A percentile compares a stretch with the other conserved stretches of the same genome.
These are phyloP conservation scores for Lordiphosa andalusiaca DNA, from an alignment of 2,888 invertebrate species.

Conservation along the genomic window DNA sequence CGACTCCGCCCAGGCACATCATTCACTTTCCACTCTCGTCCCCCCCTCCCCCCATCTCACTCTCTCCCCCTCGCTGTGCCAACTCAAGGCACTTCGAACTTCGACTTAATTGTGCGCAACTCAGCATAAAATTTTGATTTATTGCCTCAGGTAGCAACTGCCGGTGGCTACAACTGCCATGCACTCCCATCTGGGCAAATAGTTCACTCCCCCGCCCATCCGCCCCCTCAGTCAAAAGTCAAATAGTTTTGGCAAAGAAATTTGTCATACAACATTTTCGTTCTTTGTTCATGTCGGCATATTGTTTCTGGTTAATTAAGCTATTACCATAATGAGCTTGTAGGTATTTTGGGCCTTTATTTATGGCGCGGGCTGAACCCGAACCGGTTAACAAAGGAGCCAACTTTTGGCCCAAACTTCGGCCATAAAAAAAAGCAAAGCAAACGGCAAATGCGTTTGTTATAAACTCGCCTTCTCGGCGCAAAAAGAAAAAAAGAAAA, in stretches of 20 bases:
- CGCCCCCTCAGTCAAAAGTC: constrained; percentile 73
- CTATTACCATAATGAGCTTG: constrained; percentile 75
- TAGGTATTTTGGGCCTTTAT: constrained; percentile 63
- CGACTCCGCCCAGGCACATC: background rate
- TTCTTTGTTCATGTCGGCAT: constrained; percentile 48
- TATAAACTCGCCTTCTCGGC: constrained; percentile 43
- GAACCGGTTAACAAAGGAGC: constrained; percentile 29
- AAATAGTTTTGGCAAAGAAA: constrained; percentile 76
- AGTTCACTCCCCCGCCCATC: constrained; percentile 12
- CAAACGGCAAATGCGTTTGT: constrained; percentile 44
- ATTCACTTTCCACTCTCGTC: background rate
- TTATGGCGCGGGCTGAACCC: constrained; percentile 40
- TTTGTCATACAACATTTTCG: constrained; percentile 70
- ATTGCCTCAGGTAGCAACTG: constrained; percentile 59
- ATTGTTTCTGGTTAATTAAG: constrained; percentile 75
- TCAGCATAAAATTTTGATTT: constrained; percentile 78
- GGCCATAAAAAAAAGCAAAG: constrained; percentile 29
- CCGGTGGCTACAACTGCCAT: constrained; percentile 26
- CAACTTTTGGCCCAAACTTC: constrained; percentile 35
- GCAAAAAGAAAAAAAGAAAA: constrained; percentile 1
- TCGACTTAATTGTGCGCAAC: constrained; percentile 77
- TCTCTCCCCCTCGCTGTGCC: constrained; percentile 1
- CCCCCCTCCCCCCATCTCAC: no score
- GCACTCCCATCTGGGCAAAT: constrained; percentile 36
- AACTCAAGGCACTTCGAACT: constrained; percentile 58